Evolutionary conservation across 2,888 invertebrate species (phyloP).

Genomic region (Agrochola macilenta): DNA sequence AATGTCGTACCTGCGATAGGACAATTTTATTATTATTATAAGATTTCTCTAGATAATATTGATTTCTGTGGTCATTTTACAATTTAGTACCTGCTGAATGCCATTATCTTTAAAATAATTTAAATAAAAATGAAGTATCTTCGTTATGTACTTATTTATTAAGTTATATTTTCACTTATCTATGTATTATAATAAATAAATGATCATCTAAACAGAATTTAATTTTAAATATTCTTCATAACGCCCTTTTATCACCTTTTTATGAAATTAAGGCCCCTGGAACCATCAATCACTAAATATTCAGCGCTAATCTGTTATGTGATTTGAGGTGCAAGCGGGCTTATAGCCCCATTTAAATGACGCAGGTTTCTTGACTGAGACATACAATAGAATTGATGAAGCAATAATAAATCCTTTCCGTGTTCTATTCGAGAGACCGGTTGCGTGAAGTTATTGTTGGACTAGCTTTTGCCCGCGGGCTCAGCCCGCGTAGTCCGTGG

Average conservation of each 20-base stretch:
- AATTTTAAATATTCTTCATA: neutral
- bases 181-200: conserved; percentile 53
- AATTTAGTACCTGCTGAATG: conserved; percentile 59
- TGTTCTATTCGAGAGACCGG: too few relatives aligned
- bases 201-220: conserved; percentile 33
- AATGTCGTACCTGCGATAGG: conserved; percentile 1
- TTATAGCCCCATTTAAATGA: too few relatives aligned
- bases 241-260: neutral
- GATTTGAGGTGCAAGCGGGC: too few relatives aligned
- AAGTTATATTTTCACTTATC: conserved; percentile 49
- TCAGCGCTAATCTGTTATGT: too few relatives aligned
- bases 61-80: conserved; percentile 43
- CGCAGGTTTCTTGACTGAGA: too few relatives aligned
- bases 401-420: too few relatives aligned
- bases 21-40: conserved; percentile 4
- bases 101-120: conserved; percentile 37
- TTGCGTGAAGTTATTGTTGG: too few relatives aligned
- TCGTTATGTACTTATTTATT: conserved; percentile 53
- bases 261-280: neutral
- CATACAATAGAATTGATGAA: too few relatives aligned
- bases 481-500: too few relatives aligned
- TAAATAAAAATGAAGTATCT: conserved; percentile 28
- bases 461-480: too few relatives aligned
- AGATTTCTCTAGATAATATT: conserved; percentile 7
- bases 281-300: neutral